phyloP scores from a whole-genome alignment of 1,140 invertebrate species.

The Phenacoccus solenopsis region DNA sequence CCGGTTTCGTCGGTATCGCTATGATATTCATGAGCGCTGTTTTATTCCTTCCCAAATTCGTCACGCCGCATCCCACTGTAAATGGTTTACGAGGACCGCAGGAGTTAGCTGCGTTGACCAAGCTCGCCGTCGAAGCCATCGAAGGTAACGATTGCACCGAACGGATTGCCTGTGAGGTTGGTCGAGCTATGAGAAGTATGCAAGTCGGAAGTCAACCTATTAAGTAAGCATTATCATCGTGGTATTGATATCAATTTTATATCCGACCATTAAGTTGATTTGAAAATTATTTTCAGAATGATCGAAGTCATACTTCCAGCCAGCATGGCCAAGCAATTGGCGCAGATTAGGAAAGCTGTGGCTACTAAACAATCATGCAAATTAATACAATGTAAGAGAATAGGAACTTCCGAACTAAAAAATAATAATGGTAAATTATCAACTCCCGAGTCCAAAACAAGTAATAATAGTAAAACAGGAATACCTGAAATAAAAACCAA shows the following conservation, averaged over 20 bases:
- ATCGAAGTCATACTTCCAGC: slow-evolving; percentile 26
- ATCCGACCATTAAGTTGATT: not conserved
- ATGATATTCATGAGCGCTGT: slow-evolving; percentile 35
- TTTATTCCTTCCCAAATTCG: slow-evolving; percentile 35
- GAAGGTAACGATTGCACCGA: slow-evolving; percentile 29
- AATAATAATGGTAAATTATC: not conserved
- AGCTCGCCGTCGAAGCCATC: slow-evolving; percentile 27
- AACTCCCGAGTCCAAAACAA: not conserved
- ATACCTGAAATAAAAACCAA: not conserved
- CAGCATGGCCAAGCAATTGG: slow-evolving; percentile 24
- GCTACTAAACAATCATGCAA: slow-evolving; percentile 25
- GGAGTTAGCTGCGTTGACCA: slow-evolving; percentile 26
- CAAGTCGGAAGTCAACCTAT: slow-evolving; percentile 26
- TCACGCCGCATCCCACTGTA: slow-evolving; percentile 8
- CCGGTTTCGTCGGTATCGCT: slow-evolving; percentile 37
- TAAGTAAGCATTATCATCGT: slow-evolving; percentile 24
- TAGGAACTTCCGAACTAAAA: not conserved
- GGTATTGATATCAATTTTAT: no score
- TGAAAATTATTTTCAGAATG: slow-evolving; percentile 20
- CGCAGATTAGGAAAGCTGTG: slow-evolving; percentile 23
- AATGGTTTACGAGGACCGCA: slow-evolving; percentile 24
- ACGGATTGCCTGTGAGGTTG: slow-evolving; percentile 29
- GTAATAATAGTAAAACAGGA: not conserved
- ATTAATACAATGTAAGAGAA: slow-evolving; percentile 24
- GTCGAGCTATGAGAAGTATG: slow-evolving; percentile 25